phyloP scores from a whole-genome alignment of 2,888 invertebrate genomes.

The Trisateles emortualis region DNA sequence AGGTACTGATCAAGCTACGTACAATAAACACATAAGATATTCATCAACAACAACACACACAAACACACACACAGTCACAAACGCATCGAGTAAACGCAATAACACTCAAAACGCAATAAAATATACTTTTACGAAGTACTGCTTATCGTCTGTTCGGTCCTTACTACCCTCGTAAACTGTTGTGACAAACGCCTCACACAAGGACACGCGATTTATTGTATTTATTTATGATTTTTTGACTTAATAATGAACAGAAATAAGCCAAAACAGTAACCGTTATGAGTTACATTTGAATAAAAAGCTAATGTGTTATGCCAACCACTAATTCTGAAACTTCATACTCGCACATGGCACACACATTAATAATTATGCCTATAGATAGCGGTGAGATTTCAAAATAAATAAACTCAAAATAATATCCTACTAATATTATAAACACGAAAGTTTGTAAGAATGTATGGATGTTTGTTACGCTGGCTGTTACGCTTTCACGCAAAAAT shows the following conservation, averaged over 20 bases:
- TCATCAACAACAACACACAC: not conserved
- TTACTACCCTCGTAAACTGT: slow-evolving; percentile 27
- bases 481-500: too few species aligned
- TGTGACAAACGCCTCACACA: slow-evolving; percentile 20
- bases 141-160: slow-evolving; percentile 30
- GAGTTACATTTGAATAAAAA: too few species aligned
- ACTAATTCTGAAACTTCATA: too few species aligned
- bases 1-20: not conserved
- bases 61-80: not conserved
- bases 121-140: slow-evolving; percentile 41
- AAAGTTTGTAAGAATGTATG: too few species aligned
- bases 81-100: slow-evolving; percentile 20
- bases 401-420: too few species aligned
- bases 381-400: too few species aligned
- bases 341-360: too few species aligned
- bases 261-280: too few species aligned
- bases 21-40: not conserved
- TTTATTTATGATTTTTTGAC: not conserved
- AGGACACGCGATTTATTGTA: slow-evolving; percentile 17
- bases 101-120: slow-evolving; percentile 42
- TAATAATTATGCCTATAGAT: too few species aligned
- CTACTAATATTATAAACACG: too few species aligned
- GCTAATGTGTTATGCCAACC: too few species aligned
- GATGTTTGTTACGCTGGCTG: too few species aligned
- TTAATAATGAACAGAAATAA: not conserved